phyloP scores from a whole-genome alignment of 2,888 invertebrate species.

The Tinea pellionella region DNA sequence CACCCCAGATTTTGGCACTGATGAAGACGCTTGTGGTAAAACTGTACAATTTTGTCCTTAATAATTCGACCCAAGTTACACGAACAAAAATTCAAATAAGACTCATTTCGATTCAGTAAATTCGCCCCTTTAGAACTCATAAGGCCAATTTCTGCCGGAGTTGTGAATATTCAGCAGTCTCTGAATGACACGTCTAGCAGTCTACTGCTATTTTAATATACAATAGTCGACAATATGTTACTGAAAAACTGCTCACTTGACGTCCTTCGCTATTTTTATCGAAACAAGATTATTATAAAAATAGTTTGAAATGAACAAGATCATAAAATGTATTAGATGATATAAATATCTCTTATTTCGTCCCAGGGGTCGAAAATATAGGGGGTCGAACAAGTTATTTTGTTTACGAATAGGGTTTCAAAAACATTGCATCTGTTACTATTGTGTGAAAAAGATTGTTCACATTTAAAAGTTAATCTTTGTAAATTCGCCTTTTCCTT shows the following conservation, averaged over 20 bases:
- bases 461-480: neutral
- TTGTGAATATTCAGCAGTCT: no score
- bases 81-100: neutral
- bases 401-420: neutral
- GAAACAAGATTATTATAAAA: no score
- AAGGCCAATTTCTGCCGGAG: no score
- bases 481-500: neutral
- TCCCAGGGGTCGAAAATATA: neutral
- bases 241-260: no score
- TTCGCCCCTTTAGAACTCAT: no score
- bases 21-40: constrained; percentile 21
- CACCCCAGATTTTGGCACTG: constrained; percentile 26
- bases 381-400: neutral
- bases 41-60: neutral
- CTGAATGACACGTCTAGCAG: no score
- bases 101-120: neutral
- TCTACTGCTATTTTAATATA: no score
- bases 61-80: neutral
- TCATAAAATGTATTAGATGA: no score
- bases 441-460: constrained; percentile 4
- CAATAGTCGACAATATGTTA: no score
- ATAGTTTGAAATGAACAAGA: no score
- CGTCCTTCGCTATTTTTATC: no score
- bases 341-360: neutral
- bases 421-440: neutral